These are phyloP conservation scores for Elaeidobius kamerunicus DNA, from an alignment of 2,888 invertebrate genomes.

Conservation along the genomic window DNA sequence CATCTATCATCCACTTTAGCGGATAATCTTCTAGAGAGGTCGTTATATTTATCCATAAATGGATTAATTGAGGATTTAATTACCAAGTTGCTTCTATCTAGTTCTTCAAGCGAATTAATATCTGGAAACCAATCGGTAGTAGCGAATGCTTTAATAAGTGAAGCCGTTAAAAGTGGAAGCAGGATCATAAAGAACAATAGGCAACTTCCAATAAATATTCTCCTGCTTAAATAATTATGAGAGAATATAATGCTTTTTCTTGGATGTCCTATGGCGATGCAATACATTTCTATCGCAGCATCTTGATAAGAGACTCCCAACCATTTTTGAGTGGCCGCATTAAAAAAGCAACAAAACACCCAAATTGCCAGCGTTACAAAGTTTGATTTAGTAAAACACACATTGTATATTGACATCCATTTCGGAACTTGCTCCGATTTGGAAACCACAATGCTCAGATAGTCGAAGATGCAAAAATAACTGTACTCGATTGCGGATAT, in stretches of 20 bases:
- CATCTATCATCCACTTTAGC: slow-evolving; percentile 7
- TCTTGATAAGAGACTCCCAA: slow-evolving; percentile 1
- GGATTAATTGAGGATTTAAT: slow-evolving; percentile 42
- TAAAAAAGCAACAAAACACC: background rate
- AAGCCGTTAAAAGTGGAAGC: slow-evolving; percentile 48
- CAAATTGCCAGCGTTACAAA: background rate
- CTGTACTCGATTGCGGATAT: slow-evolving; percentile 42
- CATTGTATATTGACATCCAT: slow-evolving; percentile 46
- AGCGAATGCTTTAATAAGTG: too few relatives aligned
- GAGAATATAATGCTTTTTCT: background rate
- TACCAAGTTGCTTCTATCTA: slow-evolving; percentile 47
- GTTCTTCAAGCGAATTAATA: slow-evolving; percentile 47
- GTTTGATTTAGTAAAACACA: slow-evolving; percentile 37
- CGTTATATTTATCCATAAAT: too few relatives aligned
- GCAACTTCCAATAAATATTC: slow-evolving; percentile 11
- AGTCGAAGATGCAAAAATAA: slow-evolving; percentile 37
- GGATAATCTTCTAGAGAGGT: too few relatives aligned
- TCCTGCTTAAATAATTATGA: background rate
- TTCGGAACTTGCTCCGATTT: slow-evolving; percentile 46
- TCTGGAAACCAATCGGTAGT: slow-evolving; percentile 50
- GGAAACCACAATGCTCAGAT: slow-evolving; percentile 47
- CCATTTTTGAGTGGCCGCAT: slow-evolving; percentile 13
- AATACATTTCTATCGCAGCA: slow-evolving; percentile 1
- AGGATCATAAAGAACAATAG: slow-evolving; percentile 48
- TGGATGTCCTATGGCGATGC: background rate